Base-by-base conservation (phyloP, 2,888 invertebrate species). In the Eurytoma californica region DNA sequence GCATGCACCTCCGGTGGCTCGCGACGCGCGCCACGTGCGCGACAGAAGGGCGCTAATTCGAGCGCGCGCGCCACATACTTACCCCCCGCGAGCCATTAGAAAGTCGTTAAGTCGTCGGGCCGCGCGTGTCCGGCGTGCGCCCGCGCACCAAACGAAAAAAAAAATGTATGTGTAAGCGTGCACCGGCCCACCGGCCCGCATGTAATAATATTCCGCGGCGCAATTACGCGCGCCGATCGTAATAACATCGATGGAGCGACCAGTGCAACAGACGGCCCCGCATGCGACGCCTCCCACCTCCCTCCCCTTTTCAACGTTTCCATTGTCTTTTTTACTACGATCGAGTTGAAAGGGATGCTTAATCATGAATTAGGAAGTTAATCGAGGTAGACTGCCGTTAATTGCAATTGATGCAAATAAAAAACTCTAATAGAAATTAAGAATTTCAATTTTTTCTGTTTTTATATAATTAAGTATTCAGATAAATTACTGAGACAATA, bases 191-290 rank as follows among this genome's bases (percentile, higher is more conserved):
- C 69, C 51, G 65, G 65, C 49, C 57, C 53, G 30, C 28, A 76
- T 9, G 39, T 39, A 39, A 39, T 39, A 39, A 39, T 63, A n/a
- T 53, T 65, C 14, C 58, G 58, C 28, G 49, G 13, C 18, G 72
- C 60, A 61, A 61, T 57, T 72, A 39, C 58, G 39, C 39, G 39
- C 39, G 39, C 9, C 39, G 39, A 39, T 39, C 39, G 18, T 30
- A 68, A 16, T 30, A 13, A 55, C 16, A 24, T 66, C 3, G 28
- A 13, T 3, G 47, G 14, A 20, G 30, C 18, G 12, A 9, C 39
- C 39, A n/a, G 18, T 28, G 57, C 61, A 18, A 83, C 86, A 86
- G 82, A 83, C 84, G 86, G 86, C 83, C 86, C 86, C 87, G 86
- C 85, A 87, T 87, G 77, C 73, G 73, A 61, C 65, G 68, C 7